Evolutionary conservation across 1,140 invertebrate species (phyloP), one percentile per base, ranked within the genome.

Genomic region (Melanaphis sacchari): DNA sequence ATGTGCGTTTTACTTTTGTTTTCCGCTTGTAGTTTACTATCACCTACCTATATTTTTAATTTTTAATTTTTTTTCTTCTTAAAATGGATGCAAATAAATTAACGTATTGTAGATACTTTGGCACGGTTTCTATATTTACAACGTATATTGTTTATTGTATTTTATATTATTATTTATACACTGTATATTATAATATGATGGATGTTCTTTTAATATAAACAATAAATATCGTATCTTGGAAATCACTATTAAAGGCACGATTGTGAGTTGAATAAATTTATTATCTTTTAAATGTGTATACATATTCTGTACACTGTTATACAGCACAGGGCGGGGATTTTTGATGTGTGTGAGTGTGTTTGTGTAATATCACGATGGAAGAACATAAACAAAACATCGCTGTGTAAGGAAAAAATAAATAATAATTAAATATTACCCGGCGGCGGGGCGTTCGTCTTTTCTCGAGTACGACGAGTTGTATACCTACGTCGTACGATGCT

Each of bases 391-490:
- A 76, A 76, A 76, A 76, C 59, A 76, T 76, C 31, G n/a, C 15
- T n/a, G 59, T 76, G 22, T 36, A 76, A 31, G 59, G 59, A 18
- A n/a, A 76, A 76, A 76, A 54, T n/a, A n/a, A n/a, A 76, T n/a
- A 36, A 76, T 76, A 76, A 76, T 76, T n/a, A 76, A 76, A 76
- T 76, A n/a, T 76, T 76, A 76, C 59, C 54, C 59, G 59, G 59
- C 59, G 59, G 59, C 59, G 59, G 59, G 3, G 11, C 31, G 59
- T 76, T 76, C 59, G 59, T n/a, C 18, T 76, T 66, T 76, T 76
- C 15, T 59, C 31, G 3, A n/a, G n/a, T n/a, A n/a, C 15, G 31
- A n/a, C 11, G 31, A 76, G 59, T 76, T 5, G 31, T 76, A 46
- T 46, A 2, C 1, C 1, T 15, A 18, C n/a, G 2, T 76, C n/a